These are phyloP conservation scores for Liodrosophila aerea DNA, from an alignment of 2,888 invertebrate genomes.

Conservation along the genomic window DNA sequence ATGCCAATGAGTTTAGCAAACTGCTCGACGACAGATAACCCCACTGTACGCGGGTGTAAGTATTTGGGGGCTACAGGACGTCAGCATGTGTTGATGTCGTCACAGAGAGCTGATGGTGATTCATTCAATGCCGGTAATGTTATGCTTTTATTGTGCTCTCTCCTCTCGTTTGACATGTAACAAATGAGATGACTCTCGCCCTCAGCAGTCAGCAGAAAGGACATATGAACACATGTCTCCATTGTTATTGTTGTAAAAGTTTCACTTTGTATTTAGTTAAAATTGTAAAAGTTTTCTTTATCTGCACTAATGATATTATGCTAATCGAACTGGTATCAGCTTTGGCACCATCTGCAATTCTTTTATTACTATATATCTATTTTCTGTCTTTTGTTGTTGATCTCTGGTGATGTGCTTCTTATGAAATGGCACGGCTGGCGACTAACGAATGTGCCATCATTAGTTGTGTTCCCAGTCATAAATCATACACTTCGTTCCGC, in stretches of 20 bases:
- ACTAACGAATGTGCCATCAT: conserved; percentile 67
- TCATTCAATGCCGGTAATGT: conserved; percentile 46
- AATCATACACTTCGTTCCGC: conserved; percentile 55
- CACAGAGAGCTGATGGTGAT: conserved; percentile 54
- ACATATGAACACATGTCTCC: conserved; percentile 41
- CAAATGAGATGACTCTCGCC: conserved; percentile 31
- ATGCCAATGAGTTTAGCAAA: conserved; percentile 64
- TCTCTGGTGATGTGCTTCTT: background rate
- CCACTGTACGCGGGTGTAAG: background rate
- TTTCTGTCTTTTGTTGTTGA: no score
- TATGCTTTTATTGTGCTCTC: conserved; percentile 36
- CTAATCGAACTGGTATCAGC: conserved; percentile 25
- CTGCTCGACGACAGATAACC: conserved; percentile 50
- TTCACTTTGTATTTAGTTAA: conserved; percentile 22
- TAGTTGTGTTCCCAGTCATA: conserved; percentile 61
- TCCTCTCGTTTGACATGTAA: conserved; percentile 42
- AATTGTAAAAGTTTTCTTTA: conserved; percentile 43
- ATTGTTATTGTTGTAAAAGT: conserved; percentile 43
- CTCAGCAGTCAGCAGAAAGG: conserved; percentile 4
- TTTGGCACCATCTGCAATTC: background rate
- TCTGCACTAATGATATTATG: conserved; percentile 23
- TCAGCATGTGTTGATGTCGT: conserved; percentile 61
- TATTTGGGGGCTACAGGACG: conserved; percentile 8
- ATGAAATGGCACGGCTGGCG: conserved; percentile 30
- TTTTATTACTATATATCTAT: no score